A percentile compares a stretch with the other conserved stretches of the same genome.
phyloP scores from a whole-genome alignment of 2,113 vertebrate species.

The Neopipo cinnamomea region DNA sequence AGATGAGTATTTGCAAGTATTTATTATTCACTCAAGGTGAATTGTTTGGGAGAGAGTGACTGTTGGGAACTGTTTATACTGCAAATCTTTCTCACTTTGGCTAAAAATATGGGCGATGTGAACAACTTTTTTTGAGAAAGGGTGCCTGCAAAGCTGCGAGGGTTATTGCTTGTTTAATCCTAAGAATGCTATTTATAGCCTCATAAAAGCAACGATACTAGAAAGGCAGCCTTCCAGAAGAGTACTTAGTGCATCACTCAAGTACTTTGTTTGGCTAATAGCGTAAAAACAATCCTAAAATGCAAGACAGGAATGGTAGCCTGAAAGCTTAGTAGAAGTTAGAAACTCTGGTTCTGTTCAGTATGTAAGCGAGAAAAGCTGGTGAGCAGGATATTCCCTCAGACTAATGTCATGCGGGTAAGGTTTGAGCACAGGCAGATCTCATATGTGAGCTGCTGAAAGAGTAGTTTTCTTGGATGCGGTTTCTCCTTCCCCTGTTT shows the following conservation, averaged over 20 bases:
- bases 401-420: neutral
- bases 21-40: neutral
- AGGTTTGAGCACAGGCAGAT: neutral
- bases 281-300: constrained; percentile 1
- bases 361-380: neutral
- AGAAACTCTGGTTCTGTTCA: neutral
- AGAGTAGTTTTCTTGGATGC: neutral
- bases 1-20: neutral
- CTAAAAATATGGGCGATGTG: neutral
- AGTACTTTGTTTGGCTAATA: neutral
- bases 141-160: constrained; percentile 4
- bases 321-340: neutral
- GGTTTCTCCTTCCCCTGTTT: neutral
- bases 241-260: neutral
- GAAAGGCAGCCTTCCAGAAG: constrained; percentile 39
- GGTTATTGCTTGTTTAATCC: constrained; percentile 48
- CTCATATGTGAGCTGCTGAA: neutral
- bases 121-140: neutral
- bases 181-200: constrained; percentile 55
- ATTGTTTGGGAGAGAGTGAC: neutral
- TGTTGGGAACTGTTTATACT: neutral
- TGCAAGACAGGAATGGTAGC: neutral
- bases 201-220: constrained; percentile 28
- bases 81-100: neutral
- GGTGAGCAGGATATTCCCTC: neutral